Base-by-base conservation (phyloP, 1,140 invertebrate species). In the Zophobas morio region DNA sequence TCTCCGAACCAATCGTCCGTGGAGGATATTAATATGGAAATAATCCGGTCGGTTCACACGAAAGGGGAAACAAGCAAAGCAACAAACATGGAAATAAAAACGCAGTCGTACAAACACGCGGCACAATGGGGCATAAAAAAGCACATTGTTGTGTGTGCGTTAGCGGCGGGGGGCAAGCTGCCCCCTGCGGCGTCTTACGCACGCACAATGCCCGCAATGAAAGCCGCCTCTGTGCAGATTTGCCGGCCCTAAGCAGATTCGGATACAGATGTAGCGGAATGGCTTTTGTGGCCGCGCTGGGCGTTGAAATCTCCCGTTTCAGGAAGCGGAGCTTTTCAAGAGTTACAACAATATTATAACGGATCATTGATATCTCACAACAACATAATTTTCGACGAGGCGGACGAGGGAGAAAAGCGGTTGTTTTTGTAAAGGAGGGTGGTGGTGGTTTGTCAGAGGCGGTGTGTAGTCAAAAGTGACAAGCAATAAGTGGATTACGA, bases 51-150 rank as follows among this genome's bases (percentile, higher is more conserved):
- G 34, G 60, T 66, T 66, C 60, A 66, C 60, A 66, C 60, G 60
- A 66, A 66, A 66, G 60, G 60, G 60, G 56, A 66, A 75, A 75
- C 47, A 53, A 46, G 70, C 42, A 51, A 20, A 5, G 77, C 46
- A 78, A 78, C 77, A 76, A 71, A 78, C 20, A 78, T 46, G 72
- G 66, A 70, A 57, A 76, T 49, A 75, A 78, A 20, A 20, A 20
- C 20, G 20, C 77, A 78, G 54, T 76, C 77, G 77, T 78, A 78
- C 77, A 78, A 78, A 78, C 77, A 76, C 66, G 70, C 39, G 3
- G 63, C 57, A 78, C 75, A 74, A 78, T 75, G 70, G 57, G 56
- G 56, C 53, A 57, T 78, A 78, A 78, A 78, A 78, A 78, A 66
- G 74, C 36, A 42, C 70, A 63, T 75, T 78, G 74, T 78, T 66